A percentile compares a stretch with the other conserved stretches of the same genome.
Evolutionary conservation across 2,113 vertebrate genomes (phyloP).

Genomic region (Cisticola juncidis): DNA sequence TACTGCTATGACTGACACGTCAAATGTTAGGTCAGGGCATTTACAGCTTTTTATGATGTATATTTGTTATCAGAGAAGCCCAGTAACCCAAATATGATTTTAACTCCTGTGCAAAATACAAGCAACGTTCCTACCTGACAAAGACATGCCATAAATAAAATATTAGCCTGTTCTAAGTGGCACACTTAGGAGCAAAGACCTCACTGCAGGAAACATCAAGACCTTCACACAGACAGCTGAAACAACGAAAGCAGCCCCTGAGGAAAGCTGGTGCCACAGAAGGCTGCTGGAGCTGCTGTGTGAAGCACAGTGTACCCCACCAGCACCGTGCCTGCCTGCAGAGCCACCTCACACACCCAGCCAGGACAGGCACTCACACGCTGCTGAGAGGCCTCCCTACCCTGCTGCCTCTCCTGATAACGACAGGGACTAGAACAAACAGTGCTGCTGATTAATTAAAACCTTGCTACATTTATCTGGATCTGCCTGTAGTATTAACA

Average conservation of each 20-base stretch:
- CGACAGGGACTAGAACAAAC: neutral
- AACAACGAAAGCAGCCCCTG: neutral
- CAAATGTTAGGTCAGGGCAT: neutral
- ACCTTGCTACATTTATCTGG: neutral
- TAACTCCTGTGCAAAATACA: neutral
- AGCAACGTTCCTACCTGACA: neutral
- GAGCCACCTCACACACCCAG: neutral
- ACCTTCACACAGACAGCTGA: neutral
- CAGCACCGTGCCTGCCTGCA: neutral
- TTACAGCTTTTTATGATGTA: neutral
- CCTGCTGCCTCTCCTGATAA: accelerated
- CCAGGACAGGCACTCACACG: neutral
- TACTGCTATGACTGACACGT: neutral
- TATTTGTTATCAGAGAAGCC: neutral
- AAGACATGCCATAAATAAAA: neutral
- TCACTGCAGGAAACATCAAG: neutral
- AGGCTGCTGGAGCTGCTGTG: neutral
- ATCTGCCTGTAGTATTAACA: neutral
- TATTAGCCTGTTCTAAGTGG: neutral
- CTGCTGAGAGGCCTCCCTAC: neutral
- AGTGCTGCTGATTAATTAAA: neutral
- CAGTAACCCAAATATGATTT: neutral
- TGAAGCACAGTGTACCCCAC: neutral
- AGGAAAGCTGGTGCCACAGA: neutral
- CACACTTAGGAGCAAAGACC: neutral